phyloP scores from a whole-genome alignment of 1,140 invertebrate genomes.

The Dreissena polymorpha region DNA sequence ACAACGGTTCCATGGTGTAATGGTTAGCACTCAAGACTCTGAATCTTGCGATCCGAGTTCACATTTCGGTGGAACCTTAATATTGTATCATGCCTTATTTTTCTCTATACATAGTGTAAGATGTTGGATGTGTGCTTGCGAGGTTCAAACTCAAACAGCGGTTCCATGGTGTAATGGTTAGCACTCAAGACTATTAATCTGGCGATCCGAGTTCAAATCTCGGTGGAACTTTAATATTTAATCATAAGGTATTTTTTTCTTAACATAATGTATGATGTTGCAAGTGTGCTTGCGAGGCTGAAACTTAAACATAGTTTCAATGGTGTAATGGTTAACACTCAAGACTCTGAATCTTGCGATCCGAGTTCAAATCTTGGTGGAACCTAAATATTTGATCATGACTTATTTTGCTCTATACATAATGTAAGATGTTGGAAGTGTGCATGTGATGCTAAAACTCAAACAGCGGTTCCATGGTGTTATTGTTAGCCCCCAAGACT shows the following conservation, averaged over 20 bases:
- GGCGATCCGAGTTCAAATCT: background rate
- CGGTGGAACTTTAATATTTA: too few species aligned
- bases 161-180: background rate
- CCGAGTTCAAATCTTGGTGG: too few species aligned
- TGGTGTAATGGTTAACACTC: background rate
- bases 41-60: conserved; percentile 63
- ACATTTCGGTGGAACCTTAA: too few species aligned
- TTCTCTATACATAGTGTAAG: conserved; percentile 59
- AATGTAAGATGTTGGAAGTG: background rate
- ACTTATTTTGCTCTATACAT: background rate
- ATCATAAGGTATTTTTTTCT: too few species aligned
- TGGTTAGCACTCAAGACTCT: conserved; percentile 63
- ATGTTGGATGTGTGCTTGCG: conserved; percentile 7
- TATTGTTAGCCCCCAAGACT: conserved; percentile 61
- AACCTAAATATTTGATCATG: background rate
- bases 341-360: too few species aligned
- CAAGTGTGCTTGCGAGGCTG: too few species aligned
- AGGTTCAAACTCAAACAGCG: background rate
- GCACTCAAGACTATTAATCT: background rate
- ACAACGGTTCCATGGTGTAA: conserved; percentile 61
- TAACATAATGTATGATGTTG: too few species aligned
- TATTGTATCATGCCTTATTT: too few species aligned
- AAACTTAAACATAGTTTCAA: background rate
- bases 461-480: conserved; percentile 54
- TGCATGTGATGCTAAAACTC: background rate